phyloP scores from a whole-genome alignment of 2,113 vertebrate genomes.

The Pangasianodon hypophthalmus region DNA sequence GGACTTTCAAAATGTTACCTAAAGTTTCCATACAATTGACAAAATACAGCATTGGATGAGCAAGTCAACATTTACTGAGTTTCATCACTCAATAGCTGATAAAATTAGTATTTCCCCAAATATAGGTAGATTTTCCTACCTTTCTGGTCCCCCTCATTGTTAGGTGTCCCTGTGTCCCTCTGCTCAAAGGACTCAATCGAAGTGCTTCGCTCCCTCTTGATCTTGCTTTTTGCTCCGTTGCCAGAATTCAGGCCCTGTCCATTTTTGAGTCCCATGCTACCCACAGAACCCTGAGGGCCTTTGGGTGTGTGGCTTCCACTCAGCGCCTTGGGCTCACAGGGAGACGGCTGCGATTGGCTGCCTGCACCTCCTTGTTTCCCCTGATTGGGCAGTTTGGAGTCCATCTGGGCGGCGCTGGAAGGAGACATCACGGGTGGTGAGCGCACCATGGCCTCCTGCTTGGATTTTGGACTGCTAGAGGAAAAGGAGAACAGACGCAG shows the following conservation, averaged over 20 bases:
- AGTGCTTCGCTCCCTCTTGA: slow-evolving; percentile 95
- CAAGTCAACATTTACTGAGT: not conserved
- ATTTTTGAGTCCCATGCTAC: slow-evolving; percentile 96
- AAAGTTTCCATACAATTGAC: not conserved
- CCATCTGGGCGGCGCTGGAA: slow-evolving; percentile 95
- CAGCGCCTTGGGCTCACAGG: slow-evolving; percentile 89
- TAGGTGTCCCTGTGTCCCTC: slow-evolving; percentile 91
- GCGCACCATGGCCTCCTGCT: slow-evolving; percentile 99
- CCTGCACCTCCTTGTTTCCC: slow-evolving; percentile 94
- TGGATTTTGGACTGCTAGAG: slow-evolving; percentile 93
- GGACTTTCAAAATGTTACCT: not conserved
- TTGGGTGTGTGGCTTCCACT: slow-evolving; percentile 84
- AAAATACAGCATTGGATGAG: not conserved
- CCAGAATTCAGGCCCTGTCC: slow-evolving; percentile 85
- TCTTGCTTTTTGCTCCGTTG: slow-evolving; percentile 94
- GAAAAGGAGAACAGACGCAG: slow-evolving; percentile 37
- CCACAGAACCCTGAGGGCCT: slow-evolving; percentile 86
- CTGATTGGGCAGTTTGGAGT: slow-evolving; percentile 99
- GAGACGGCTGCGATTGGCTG: slow-evolving; percentile 95
- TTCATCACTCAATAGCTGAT: not conserved
- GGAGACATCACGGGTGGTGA: slow-evolving; percentile 99
- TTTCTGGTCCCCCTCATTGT: slow-evolving; percentile 87
- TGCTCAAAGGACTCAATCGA: slow-evolving; percentile 96
- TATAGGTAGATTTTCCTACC: slow-evolving; percentile 69
- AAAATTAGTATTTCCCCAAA: not conserved